Evolutionary conservation across 2,113 vertebrate genomes (phyloP).

Genomic region (Protobothrops mucrosquamatus): DNA sequence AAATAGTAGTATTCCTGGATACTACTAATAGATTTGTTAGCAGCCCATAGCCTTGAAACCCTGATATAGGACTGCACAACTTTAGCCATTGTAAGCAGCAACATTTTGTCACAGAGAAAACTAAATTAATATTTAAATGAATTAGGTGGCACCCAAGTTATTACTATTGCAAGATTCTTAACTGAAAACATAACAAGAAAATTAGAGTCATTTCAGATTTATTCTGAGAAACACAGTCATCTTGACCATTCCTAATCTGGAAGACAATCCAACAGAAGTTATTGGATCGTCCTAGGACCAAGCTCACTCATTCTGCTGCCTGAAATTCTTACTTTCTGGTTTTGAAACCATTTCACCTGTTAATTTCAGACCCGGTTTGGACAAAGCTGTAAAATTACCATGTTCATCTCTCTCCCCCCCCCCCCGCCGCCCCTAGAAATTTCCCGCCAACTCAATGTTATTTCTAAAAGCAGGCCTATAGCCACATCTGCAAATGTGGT

Average conservation of each 20-base stretch:
- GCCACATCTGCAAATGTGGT: not conserved
- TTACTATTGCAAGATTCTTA: not conserved
- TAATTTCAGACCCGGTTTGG: not conserved
- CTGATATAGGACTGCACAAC: not conserved
- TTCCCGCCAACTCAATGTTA: no score
- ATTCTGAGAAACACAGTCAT: not conserved
- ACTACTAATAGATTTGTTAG: no score
- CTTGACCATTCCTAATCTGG: not conserved
- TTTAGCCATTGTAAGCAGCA: not conserved
- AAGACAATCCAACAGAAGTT: not conserved
- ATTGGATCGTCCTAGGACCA: not conserved
- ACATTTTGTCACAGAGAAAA: not conserved
- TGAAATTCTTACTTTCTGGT: not conserved
- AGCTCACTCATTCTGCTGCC: not conserved
- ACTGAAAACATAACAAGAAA: not conserved
- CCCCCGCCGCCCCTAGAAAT: not conserved
- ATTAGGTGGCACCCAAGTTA: not conserved
- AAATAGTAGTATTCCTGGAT: no score
- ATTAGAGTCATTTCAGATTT: not conserved
- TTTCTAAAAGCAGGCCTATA: not conserved
- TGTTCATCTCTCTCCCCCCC: not conserved
- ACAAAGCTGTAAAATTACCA: not conserved
- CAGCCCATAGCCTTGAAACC: not conserved
- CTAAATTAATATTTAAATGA: not conserved
- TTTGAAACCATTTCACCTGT: not conserved